Base-by-base conservation (phyloP, 2,797 vertebrate genomes). In the Limnodromus scolopaceus region DNA sequence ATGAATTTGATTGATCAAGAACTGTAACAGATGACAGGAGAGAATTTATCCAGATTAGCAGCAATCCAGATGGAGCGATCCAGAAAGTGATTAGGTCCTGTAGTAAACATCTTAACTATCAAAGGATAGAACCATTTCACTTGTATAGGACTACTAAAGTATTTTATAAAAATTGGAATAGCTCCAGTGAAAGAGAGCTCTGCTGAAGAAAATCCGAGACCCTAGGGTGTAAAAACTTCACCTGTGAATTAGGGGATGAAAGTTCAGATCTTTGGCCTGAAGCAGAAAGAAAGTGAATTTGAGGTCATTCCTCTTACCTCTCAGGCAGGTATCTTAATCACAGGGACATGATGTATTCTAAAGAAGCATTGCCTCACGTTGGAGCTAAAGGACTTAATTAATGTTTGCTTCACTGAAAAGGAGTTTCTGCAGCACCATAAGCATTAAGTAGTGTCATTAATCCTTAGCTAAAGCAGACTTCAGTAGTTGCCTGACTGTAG, bases 281-380 rank as follows among this genome's bases (percentile, higher is more conserved):
- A 92, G 58, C 24, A 87, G 49, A 48, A 85, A 74, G 53, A 61
- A 93, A 81, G 65, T 58, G 43, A 90, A 81, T 90, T 54, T 79
- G 58, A 78, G 49, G 53, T 61, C 1, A 30, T 79, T 87, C 75
- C 38, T 93, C 57, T 53, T 69, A 86, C 30, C 34, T 93, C 30
- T 94, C 46, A 60, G 45, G 41, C 24, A 65, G 19, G 34, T 88
- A 63, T 24, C 41, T 95, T 90, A 90, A 92, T 96, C 89, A 96
- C 69, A 82, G 28, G 16, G 43, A 89, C 27, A 22, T 72, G 53
- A 71, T 25, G 6, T 46, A 69, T 86, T 94, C 65, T 69, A 76
- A 84, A 61, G 77, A 90, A 93, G 9, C 43, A 69, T 48, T 84
- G 72, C 65, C 36, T 94, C 34, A 43, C 45, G 5, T 54, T 90